Conservation (phyloP, 2,113 vertebrate genomes). For the Actenoides lindsayi region DNA sequence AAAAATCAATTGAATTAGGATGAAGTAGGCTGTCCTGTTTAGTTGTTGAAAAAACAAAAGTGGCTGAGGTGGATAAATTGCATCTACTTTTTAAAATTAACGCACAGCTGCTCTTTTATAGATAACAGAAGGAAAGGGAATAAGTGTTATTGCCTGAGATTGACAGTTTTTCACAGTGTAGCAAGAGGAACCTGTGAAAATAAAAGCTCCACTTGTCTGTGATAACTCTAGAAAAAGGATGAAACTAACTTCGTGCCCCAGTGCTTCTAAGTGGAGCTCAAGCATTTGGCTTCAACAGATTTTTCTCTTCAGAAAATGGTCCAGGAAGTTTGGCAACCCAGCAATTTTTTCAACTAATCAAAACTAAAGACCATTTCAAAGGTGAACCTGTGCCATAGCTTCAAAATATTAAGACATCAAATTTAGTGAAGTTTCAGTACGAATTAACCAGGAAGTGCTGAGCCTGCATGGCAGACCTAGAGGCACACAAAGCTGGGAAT, state of each 20-base stretch:
- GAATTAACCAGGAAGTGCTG: not conserved
- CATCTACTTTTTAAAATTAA: not conserved
- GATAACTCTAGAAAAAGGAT: not conserved
- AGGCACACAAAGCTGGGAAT: fast-evolving
- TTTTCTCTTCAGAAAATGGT: not conserved
- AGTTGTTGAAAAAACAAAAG: not conserved
- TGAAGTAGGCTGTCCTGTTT: constrained; percentile 1
- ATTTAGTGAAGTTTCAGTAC: not conserved
- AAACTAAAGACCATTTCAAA: not conserved
- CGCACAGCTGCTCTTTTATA: not conserved
- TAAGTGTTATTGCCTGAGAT: not conserved
- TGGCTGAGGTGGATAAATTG: not conserved
- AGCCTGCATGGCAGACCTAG: not conserved
- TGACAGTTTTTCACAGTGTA: not conserved
- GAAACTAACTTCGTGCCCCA: not conserved
- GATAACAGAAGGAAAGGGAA: not conserved
- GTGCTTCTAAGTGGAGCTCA: not conserved
- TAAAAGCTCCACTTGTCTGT: not conserved
- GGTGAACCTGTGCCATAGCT: not conserved
- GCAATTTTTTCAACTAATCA: not conserved
- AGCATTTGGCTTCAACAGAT: not conserved
- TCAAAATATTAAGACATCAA: not conserved
- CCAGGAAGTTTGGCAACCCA: not conserved
- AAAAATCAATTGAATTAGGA: not conserved
- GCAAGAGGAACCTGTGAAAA: not conserved